A percentile compares a stretch with the other conserved stretches of the same genome.
These are phyloP conservation scores for Poeciliopsis paucimaculata DNA, from an alignment of 2,797 vertebrate genomes.

Conservation along the genomic window DNA sequence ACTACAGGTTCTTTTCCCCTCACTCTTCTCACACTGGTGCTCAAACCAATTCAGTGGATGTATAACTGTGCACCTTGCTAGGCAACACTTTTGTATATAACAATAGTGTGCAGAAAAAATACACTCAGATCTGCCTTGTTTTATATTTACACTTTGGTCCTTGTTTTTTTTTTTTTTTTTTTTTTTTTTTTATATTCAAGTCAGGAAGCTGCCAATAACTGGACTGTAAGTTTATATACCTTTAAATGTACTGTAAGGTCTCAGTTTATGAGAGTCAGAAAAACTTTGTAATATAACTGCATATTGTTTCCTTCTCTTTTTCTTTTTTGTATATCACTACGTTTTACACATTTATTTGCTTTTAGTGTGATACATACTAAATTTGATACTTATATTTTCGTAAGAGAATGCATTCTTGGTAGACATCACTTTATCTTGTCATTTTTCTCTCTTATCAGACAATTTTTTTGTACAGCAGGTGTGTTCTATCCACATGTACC, in stretches of 20 bases:
- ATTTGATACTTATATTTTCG: conserved; percentile 99
- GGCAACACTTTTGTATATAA: conserved; percentile 96
- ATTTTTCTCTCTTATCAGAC: conserved; percentile 77
- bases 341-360: conserved; percentile 99
- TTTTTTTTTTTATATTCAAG: conserved; percentile 70
- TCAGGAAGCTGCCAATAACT: conserved; percentile 92
- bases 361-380: conserved; percentile 99
- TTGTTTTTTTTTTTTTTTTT: conserved; percentile 78
- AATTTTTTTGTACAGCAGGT: conserved; percentile 97
- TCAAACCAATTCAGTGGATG: conserved; percentile 89
- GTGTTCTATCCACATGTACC: conserved; percentile 91
- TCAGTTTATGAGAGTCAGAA: conserved; percentile 95
- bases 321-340: conserved; percentile 89
- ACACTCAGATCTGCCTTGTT: conserved; percentile 92
- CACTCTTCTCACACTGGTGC: conserved; percentile 91
- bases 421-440: conserved; percentile 99
- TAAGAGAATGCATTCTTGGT: conserved; percentile 99
- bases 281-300: conserved; percentile 93
- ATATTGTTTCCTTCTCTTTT: conserved; percentile 82
- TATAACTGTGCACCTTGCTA: conserved; percentile 89
- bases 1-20: conserved; percentile 71
- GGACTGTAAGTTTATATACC: conserved; percentile 98
- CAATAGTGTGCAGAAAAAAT: conserved; percentile 83
- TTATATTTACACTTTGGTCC: conserved; percentile 85
- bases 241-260: conserved; percentile 98